Evolutionary conservation across 2,113 vertebrate species (phyloP), one percentile per base, ranked within the genome.

Genomic region (Sylvilagus bachmani): DNA sequence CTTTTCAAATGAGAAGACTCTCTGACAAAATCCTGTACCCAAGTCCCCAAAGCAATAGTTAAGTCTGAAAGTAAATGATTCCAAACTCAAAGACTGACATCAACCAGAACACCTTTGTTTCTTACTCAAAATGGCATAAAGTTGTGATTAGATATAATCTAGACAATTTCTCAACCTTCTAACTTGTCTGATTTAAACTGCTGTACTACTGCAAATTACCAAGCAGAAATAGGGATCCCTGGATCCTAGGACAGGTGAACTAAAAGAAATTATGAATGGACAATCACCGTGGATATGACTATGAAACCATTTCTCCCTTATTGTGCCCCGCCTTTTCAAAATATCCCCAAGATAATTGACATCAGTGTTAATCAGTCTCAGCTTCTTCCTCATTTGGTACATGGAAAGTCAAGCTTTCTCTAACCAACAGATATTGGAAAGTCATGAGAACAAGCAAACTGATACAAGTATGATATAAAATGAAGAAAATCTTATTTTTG

Each of bases 1-100:
- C 19, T 94, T 84, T 71, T 89, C 64, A 86, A 95, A 64, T 55
- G 19, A 89, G 24, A 79, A 8, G 79, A 58, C 8, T 88, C n/a
- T 58, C 13, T 75, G 61, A 24, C 11, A 69, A 90, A 90, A 85
- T 74, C 44, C 71, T 67, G n/a, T n/a, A 66, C 22, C 12, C 8
- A 58, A 14, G 12, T 13, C 24, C 29, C 21, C 12, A 51, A 55
- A 51, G 31, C 61, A 77, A 53, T 51, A 64, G 33, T 7, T 51
- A 27, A 67, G 16, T 71, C 33, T 94, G 17, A 36, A 16, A 74
- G 80, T 89, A 79, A 74, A 74, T 74, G 6, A 75, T 77, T 78
- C 12, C 29, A 89, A 81, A 51, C 22, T 64, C 36, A 86, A 24
- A 67, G 38, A 89, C 75, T 49, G 21, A 12, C 36, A 19, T 31